These are phyloP conservation scores for Brienomyrus brachyistius DNA, from an alignment of 2,113 vertebrate genomes.

Conservation along the genomic window DNA sequence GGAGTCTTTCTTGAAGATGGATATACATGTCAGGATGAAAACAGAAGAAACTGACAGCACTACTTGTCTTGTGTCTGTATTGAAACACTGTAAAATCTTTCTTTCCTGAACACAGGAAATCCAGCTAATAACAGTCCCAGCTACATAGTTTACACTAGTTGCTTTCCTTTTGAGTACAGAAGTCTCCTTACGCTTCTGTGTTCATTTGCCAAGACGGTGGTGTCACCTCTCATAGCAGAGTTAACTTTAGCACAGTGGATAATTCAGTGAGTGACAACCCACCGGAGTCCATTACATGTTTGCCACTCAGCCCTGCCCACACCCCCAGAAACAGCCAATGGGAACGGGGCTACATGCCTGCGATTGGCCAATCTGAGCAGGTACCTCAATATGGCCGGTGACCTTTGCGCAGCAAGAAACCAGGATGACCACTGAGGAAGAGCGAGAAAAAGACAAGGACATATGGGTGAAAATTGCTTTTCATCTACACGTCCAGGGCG, in stretches of 20 bases:
- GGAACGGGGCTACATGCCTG: not conserved
- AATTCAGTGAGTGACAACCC: constrained; percentile 49
- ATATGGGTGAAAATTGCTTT: not conserved
- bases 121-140: not conserved
- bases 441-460: not conserved
- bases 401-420: constrained; percentile 3
- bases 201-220: constrained; percentile 48
- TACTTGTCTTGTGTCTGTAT: not conserved
- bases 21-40: not conserved
- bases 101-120: not conserved
- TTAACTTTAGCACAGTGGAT: constrained; percentile 50
- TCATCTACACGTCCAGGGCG: not conserved
- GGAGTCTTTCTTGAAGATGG: not conserved
- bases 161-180: not conserved
- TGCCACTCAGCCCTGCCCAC: constrained; percentile 43
- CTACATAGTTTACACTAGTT: not conserved
- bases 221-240: constrained; percentile 39
- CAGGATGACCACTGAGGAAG: not conserved
- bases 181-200: constrained; percentile 14
- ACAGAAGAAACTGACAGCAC: not conserved
- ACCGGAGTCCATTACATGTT: constrained; percentile 54
- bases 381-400: not conserved
- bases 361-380: not conserved
- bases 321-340: not conserved
- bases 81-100: not conserved